A percentile compares a stretch with the other conserved stretches of the same genome.
These are phyloP conservation scores for Dryobota labecula DNA, from an alignment of 2,888 invertebrate genomes.

Conservation along the genomic window DNA sequence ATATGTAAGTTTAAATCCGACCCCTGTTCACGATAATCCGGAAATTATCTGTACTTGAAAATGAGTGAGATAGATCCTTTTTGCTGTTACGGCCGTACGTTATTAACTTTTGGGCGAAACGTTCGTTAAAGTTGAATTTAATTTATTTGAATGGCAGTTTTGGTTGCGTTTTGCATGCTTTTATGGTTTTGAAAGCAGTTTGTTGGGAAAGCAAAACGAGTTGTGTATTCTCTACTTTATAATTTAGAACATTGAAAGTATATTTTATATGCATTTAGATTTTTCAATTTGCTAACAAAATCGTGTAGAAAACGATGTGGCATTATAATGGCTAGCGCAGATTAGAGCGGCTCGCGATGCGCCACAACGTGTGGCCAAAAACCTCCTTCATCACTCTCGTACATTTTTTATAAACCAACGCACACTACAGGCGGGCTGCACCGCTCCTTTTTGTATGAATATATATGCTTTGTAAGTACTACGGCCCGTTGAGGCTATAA, in stretches of 20 bases:
- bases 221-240: neutral
- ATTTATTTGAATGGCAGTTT: slow-evolving; percentile 48
- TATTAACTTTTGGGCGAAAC: slow-evolving; percentile 52
- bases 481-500: too few species aligned
- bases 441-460: too few species aligned
- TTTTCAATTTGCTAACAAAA: neutral
- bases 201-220: slow-evolving; percentile 9
- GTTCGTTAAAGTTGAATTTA: slow-evolving; percentile 46
- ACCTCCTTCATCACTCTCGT: too few species aligned
- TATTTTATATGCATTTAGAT: neutral
- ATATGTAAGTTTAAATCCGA: slow-evolving; percentile 53
- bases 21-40: slow-evolving; percentile 58
- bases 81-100: slow-evolving; percentile 46
- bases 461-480: too few species aligned
- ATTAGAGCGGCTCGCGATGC: too few species aligned
- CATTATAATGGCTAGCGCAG: too few species aligned
- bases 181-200: slow-evolving; percentile 15
- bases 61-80: slow-evolving; percentile 60
- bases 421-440: too few species aligned
- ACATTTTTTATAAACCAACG: too few species aligned
- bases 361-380: too few species aligned
- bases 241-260: neutral
- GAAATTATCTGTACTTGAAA: slow-evolving; percentile 58
- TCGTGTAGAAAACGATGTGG: neutral
- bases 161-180: slow-evolving; percentile 24